Percentiles rank a stretch among this genome's conserved stretches.
Evolutionary conservation across 2,113 vertebrate genomes (phyloP).

Genomic region (Callopanchax toddi): DNA sequence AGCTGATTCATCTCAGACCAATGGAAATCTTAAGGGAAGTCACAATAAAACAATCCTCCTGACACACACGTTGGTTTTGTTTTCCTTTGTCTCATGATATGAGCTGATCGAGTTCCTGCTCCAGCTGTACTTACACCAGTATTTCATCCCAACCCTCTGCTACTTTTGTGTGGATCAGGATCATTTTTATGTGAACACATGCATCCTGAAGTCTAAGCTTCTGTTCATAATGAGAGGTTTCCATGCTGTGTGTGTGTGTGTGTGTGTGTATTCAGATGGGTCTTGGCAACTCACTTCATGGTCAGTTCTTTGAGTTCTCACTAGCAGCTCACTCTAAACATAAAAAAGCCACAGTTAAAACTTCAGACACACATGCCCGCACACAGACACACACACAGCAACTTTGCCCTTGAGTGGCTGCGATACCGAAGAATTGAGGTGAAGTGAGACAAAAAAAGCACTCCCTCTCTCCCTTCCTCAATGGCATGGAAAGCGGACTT

Average conservation of each 20-base stretch:
- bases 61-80: conserved; percentile 36
- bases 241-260: conserved; percentile 66
- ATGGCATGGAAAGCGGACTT: conserved; percentile 59
- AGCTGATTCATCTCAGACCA: conserved; percentile 57
- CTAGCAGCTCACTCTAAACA: conserved; percentile 47
- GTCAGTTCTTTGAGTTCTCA: conserved; percentile 67
- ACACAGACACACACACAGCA: conserved; percentile 28
- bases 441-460: conserved; percentile 59
- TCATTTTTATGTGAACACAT: conserved; percentile 28
- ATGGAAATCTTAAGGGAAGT: conserved; percentile 57
- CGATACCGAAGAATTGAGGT: conserved; percentile 29
- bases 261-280: conserved; percentile 69
- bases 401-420: conserved; percentile 49
- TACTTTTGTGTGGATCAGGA: conserved; percentile 16
- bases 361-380: conserved; percentile 24
- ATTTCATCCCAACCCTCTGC: conserved; percentile 41
- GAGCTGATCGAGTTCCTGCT: conserved; percentile 38
- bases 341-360: conserved; percentile 55
- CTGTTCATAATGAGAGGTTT: conserved; percentile 72
- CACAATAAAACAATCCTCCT: conserved; percentile 60
- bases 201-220: conserved; percentile 46
- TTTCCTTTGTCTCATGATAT: conserved; percentile 43
- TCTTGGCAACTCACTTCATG: conserved; percentile 62
- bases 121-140: conserved; percentile 43
- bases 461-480: conserved; percentile 30